phyloP scores from a whole-genome alignment of 2,888 invertebrate species.

The Sturmia bella region DNA sequence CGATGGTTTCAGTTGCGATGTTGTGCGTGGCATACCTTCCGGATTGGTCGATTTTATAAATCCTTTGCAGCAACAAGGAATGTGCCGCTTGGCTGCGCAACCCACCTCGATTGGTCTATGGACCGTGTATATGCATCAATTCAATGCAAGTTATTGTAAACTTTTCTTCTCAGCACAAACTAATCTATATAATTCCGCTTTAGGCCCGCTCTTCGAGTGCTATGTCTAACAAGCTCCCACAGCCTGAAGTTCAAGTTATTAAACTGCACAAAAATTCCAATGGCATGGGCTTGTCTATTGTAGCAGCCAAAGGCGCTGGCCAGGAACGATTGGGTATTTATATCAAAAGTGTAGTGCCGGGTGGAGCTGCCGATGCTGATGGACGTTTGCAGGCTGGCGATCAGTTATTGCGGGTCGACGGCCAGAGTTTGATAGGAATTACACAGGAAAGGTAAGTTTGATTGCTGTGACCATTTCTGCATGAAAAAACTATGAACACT shows the following conservation, averaged over 20 bases:
- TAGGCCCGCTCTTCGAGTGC: conserved; percentile 86
- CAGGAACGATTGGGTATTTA: conserved; percentile 96
- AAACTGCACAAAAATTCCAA: conserved; percentile 96
- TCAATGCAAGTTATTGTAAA: conserved; percentile 81
- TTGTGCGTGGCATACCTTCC: conserved; percentile 96
- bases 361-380: conserved; percentile 95
- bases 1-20: conserved; percentile 98
- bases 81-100: conserved; percentile 95
- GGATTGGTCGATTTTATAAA: conserved; percentile 94
- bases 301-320: conserved; percentile 95
- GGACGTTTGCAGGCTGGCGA: conserved; percentile 98
- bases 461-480: too few relatives aligned
- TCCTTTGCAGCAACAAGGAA: conserved; percentile 91
- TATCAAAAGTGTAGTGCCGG: conserved; percentile 98
- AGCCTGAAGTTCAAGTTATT: conserved; percentile 91
- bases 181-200: conserved; percentile 13
- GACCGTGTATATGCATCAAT: conserved; percentile 95
- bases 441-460: conserved; percentile 86
- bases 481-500: too few relatives aligned
- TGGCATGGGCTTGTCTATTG: conserved; percentile 99
- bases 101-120: conserved; percentile 95
- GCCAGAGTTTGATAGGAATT: conserved; percentile 94
- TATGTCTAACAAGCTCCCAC: conserved; percentile 85
- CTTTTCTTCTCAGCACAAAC: conserved; percentile 32
- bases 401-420: conserved; percentile 97